A percentile compares a stretch with the other conserved stretches of the same genome.
These are phyloP conservation scores for Pentalonia nigronervosa DNA, from an alignment of 1,140 invertebrate genomes.

Conservation along the genomic window DNA sequence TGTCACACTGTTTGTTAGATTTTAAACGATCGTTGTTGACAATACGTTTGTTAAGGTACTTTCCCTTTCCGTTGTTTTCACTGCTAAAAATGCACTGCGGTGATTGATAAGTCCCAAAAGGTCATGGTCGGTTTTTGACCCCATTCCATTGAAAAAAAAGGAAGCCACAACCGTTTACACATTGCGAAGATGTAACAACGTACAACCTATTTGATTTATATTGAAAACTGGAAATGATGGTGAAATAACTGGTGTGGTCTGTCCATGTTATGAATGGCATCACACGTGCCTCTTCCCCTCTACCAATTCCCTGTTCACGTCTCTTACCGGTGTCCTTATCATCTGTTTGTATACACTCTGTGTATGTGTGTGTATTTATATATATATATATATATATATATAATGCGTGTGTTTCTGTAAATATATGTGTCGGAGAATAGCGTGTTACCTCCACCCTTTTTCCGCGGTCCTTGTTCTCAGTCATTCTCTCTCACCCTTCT, in stretches of 20 bases:
- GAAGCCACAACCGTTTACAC: slow-evolving; percentile 45
- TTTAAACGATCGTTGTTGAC: slow-evolving; percentile 11
- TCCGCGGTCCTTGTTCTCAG: slow-evolving; percentile 13
- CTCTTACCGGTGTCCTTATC: slow-evolving; percentile 44
- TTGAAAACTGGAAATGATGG: slow-evolving; percentile 56
- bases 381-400: not conserved
- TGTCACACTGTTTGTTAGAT: not conserved
- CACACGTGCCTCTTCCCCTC: slow-evolving; percentile 51
- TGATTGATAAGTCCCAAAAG: slow-evolving; percentile 52
- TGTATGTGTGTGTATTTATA: not conserved
- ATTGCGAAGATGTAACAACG: slow-evolving; percentile 44
- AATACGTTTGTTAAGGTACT: slow-evolving; percentile 20
- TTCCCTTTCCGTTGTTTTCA: slow-evolving; percentile 51
- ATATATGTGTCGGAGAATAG: slow-evolving; percentile 29
- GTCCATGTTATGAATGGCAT: slow-evolving; percentile 55
- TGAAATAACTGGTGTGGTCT: slow-evolving; percentile 55
- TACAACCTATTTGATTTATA: slow-evolving; percentile 56
- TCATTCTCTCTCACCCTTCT: slow-evolving; percentile 45
- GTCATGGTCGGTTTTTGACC: slow-evolving; percentile 54
- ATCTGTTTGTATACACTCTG: slow-evolving; percentile 43
- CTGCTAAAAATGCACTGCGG: slow-evolving; percentile 43
- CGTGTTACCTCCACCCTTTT: slow-evolving; percentile 32
- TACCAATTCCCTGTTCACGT: not conserved
- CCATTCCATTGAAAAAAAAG: slow-evolving; percentile 38
- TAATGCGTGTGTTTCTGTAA: not conserved